Base-by-base conservation (phyloP, 1,140 invertebrate genomes). In the Camponotus pennsylvanicus region DNA sequence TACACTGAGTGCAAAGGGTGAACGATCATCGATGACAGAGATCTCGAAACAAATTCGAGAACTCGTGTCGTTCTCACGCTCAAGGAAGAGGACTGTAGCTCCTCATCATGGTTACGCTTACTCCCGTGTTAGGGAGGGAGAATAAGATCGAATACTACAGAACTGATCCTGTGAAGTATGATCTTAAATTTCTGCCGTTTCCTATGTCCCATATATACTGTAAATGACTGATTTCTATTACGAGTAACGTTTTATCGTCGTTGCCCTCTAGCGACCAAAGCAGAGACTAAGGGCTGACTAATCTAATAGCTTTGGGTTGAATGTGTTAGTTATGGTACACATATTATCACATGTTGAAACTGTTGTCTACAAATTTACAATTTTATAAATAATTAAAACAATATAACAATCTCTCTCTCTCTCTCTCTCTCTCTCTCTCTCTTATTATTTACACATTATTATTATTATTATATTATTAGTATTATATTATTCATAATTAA, bases 161-260 rank as follows among this genome's bases (percentile, higher is more conserved):
- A 95, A 95, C 94, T 95, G 95, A 95, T 95, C 95, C 95, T 95
- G 95, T 94, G 95, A 95, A 95, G 95, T 94, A 95, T 94, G 94
- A 94, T 95, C 95, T 95, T 95, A 89, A 87, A 13, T 59, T 75
- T 45, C 0, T 8, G 0, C 0, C 0, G 0, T 34, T 0, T 0
- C 1, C 3, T 3, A 6, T 18, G 8, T 1, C 21, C 1, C 9
- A 75, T 59, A 80, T 91, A 66, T 90, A 32, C 0, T 13, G 9
- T 1, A 6, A 0, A 0, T 0, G 0, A 3, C 0, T 0, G 0
- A 52, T 64, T 57, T 83, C 18, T n/a, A 5, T 0, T 9, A 34
- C 61, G 87, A 73, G 90, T 15, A 57, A 57, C 18, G 4, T 21
- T 37, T 73, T 21, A 1, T 57, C n/a, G 6, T n/a, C 9, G 3